Percentiles rank a stretch among this genome's conserved stretches.
These are phyloP conservation scores for Drosophila birchii DNA, from an alignment of 2,888 invertebrate genomes.

Conservation along the genomic window DNA sequence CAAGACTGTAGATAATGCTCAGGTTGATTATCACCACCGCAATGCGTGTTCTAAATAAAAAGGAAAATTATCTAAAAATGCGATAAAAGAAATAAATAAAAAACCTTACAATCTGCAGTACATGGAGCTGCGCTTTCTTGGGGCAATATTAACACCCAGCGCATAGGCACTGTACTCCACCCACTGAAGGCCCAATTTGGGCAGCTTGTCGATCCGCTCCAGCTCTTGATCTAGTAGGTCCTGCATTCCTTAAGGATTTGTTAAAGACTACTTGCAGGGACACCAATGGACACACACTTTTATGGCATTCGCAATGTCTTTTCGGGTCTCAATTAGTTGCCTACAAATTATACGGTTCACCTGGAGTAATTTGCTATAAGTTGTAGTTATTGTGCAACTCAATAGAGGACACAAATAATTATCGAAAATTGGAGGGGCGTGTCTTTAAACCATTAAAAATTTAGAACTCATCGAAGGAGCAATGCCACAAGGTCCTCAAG, in stretches of 20 bases:
- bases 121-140: constrained; percentile 61
- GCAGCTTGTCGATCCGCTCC: constrained; percentile 52
- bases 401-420: constrained; percentile 39
- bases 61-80: neutral
- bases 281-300: constrained; percentile 20
- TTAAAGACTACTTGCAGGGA: constrained; percentile 41
- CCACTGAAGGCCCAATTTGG: constrained; percentile 59
- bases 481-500: constrained; percentile 2
- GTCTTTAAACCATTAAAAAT: constrained; percentile 64
- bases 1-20: constrained; percentile 53
- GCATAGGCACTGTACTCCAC: constrained; percentile 67
- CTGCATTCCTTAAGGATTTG: constrained; percentile 46
- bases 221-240: constrained; percentile 59
- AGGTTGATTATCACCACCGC: constrained; percentile 48
- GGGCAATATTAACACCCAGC: constrained; percentile 64
- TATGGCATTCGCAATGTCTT: constrained; percentile 48
- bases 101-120: constrained; percentile 57
- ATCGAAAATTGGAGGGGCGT: constrained; percentile 48
- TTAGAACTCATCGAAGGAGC: constrained; percentile 25
- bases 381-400: constrained; percentile 56
- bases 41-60: constrained; percentile 41
- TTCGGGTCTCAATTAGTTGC: constrained; percentile 55
- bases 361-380: constrained; percentile 57
- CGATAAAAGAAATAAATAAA: rapidly evolving
- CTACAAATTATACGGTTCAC: constrained; percentile 64